A percentile compares a stretch with the other conserved stretches of the same genome.
Conservation (phyloP, 1,140 invertebrate species). For the Scaptomyza pallida region DNA sequence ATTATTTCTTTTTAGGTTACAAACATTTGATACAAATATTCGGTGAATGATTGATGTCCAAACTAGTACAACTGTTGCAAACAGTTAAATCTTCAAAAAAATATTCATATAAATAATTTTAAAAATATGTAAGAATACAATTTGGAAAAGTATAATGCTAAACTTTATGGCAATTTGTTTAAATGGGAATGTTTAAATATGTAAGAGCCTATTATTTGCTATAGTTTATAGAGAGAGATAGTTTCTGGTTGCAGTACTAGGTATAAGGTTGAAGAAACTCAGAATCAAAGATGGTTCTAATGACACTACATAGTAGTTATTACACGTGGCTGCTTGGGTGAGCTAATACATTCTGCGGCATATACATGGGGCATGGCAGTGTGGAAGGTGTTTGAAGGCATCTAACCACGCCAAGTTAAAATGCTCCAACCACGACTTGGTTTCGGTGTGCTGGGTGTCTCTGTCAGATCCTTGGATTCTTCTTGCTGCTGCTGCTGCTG, state of each 20-base stretch:
- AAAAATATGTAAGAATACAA: constrained; percentile 3
- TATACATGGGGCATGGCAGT: constrained; percentile 26
- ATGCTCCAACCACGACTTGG: constrained; percentile 77
- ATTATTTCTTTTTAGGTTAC: constrained; percentile 33
- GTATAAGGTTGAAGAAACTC: constrained; percentile 7
- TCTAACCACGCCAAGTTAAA: constrained; percentile 75
- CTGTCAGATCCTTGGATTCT: constrained; percentile 8
- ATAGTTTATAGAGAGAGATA: constrained; percentile 2
- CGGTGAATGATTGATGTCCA: constrained; percentile 39
- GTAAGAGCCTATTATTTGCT: constrained; percentile 48
- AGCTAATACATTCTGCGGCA: constrained; percentile 81
- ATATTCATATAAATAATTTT: constrained; percentile 59
- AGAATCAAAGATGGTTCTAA: constrained; percentile 58
- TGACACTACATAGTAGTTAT: constrained; percentile 82
- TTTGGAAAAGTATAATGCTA: constrained; percentile 20
- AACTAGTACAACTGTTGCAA: constrained; percentile 6
- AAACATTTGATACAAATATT: constrained; percentile 83
- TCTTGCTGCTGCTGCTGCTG: constrained; percentile 36
- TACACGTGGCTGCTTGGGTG: constrained; percentile 65
- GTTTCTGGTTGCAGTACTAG: background rate
- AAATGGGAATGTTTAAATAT: constrained; percentile 50
- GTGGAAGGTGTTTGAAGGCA: background rate
- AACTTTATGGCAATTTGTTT: constrained; percentile 52
- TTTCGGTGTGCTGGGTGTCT: constrained; percentile 50
- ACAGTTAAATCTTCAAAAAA: constrained; percentile 21